Evolutionary conservation across 2,888 invertebrate genomes (phyloP), one percentile per base, ranked within the genome.

Genomic region (Nebria salina): DNA sequence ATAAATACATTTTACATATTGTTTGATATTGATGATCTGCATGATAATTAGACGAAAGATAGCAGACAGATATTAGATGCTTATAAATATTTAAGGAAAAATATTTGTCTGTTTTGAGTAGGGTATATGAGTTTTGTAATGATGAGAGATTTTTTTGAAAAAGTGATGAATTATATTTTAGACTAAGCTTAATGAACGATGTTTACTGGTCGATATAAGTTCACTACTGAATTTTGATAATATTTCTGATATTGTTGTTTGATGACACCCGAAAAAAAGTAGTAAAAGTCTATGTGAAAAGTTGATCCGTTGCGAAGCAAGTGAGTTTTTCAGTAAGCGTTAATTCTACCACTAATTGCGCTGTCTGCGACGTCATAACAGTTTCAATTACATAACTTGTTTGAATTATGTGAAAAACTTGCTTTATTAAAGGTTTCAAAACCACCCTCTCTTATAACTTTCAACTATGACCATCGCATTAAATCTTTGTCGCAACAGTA

Each of bases 351-450:
- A 84, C 86, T 86, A 86, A 86, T 86, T 86, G 85, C 86, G 83
- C 84, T 86, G 86, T 77, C 83, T 83, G 84, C 85, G 86, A 85
- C 86, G 84, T 84, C 83, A 83, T 84, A 85, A 86, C 85, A 84
- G 85, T 86, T 86, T 86, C 86, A 86, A 86, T 86, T 86, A 86
- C 83, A 84, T 84, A 86, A 86, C 85, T 86, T 86, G 82, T 81
- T 83, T 86, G 86, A 86, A 84, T 86, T 86, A 86, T 86, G 85
- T 83, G 85, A 84, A 85, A 86, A 86, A 86, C 84, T 86, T 86
- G 80, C 72, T 75, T 80, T 80, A 75, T 80, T 80, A 15, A 80
- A 80, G 70, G 75, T 80, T 75, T 64, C 74, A 34, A 68, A 68
- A 68, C 68, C 68, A 6, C 68, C 15, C 15, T 68, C 20, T 68